Base-by-base conservation (phyloP, 2,888 invertebrate species). In the Phengaris alcon region DNA sequence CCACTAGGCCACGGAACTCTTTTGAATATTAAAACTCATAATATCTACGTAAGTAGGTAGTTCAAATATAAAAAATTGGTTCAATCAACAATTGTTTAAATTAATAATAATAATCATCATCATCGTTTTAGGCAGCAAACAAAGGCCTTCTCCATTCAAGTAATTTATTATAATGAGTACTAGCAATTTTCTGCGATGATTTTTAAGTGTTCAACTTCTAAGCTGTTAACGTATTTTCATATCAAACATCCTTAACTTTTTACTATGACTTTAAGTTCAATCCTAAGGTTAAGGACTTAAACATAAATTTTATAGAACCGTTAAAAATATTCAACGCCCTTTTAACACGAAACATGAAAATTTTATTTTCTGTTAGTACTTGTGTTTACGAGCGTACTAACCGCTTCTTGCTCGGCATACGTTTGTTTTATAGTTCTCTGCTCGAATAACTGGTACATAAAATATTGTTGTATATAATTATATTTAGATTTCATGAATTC, bases 271-370 rank as follows among this genome's bases (percentile, higher is more conserved):
- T 51, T 51, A 51, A 57, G 57, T 35, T 57, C 57, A 59, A 15
- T 44, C 64, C 64, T 44, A 64, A 64, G 35, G 22, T 64, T 35
- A 64, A 35, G 6, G 8, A 59, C 22, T 4, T 22, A 22, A 59
- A 64, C 52, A 52, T 64, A 59, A 59, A 59, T 13, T 64, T 64
- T 54, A 52, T 75, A 7, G 55, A 76, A 77, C 75, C 46, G 78
- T 75, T 75, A 77, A 77, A 77, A 77, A 64, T 35, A 44, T 64
- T 13, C 79, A 77, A 75, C 78, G 76, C 75, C 80, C 80, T 80
- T 81, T 80, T 81, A 79, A 79, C 79, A 78, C 78, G 79, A 79
- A 80, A 79, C 80, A 80, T 79, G 79, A 80, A 64, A 59, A 64
- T 64, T 64, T 64, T 64, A 64, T 64, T 64, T 64, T 64, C 64